These are phyloP conservation scores for Anthoscopus minutus DNA, from an alignment of 2,113 vertebrate genomes.

Conservation along the genomic window DNA sequence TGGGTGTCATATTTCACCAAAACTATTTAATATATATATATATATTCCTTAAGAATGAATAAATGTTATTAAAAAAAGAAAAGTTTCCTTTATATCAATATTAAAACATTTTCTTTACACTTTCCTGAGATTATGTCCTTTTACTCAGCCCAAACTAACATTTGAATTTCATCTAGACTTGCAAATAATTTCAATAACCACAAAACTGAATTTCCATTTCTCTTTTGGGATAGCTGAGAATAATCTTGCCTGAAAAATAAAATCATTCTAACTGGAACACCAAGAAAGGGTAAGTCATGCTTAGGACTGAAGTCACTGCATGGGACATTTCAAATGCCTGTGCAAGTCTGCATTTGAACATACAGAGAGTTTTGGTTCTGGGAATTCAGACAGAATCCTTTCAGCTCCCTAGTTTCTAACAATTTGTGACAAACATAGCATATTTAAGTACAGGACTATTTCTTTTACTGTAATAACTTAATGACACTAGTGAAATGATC, in stretches of 20 bases:
- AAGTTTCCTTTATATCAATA: neutral
- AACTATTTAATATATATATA: neutral
- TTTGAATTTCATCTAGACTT: constrained; percentile 29
- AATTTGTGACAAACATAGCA: neutral
- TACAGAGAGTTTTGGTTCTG: neutral
- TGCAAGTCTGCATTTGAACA: neutral
- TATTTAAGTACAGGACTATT: neutral
- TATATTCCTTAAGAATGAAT: neutral
- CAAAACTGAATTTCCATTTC: neutral
- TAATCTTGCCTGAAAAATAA: neutral
- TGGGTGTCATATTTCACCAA: neutral
- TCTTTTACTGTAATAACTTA: constrained; percentile 32
- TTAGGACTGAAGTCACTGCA: neutral
- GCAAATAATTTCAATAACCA: constrained; percentile 24
- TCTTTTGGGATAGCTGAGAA: constrained; percentile 3
- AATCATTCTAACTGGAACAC: neutral
- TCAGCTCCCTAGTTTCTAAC: constrained; percentile 15
- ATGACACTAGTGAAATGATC: constrained; percentile 29
- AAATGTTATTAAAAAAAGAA: neutral
- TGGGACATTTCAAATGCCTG: neutral
- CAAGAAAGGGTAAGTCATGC: neutral
- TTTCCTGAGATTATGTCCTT: neutral
- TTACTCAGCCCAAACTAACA: neutral
- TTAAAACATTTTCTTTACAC: neutral
- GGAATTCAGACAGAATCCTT: neutral